Percentiles rank a stretch among this genome's conserved stretches.
Evolutionary conservation across 2,888 invertebrate genomes (phyloP).

Genomic region (Thymelicus acteon): DNA sequence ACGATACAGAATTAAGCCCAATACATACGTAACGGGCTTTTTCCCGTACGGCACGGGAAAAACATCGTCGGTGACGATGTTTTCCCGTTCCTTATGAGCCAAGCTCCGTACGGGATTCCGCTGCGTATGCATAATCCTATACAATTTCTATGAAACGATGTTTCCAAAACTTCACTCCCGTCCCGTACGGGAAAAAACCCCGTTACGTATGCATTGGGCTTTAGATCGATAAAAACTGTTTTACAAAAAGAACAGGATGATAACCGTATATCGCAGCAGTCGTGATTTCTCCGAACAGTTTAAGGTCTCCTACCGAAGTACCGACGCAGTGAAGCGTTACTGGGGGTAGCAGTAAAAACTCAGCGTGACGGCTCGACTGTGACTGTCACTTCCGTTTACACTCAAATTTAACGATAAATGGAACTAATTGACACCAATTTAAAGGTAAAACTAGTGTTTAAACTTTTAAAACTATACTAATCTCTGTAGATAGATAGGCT

Average conservation of each 20-base stretch:
- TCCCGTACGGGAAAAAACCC: too few relatives aligned
- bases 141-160: too few relatives aligned
- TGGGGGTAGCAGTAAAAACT: conserved; percentile 71
- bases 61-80: too few relatives aligned
- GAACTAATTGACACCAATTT: conserved; percentile 16
- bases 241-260: conserved; percentile 44
- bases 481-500: not conserved
- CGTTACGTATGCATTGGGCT: too few relatives aligned
- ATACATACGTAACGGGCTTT: too few relatives aligned
- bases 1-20: conserved; percentile 14
- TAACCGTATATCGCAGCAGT: conserved; percentile 55
- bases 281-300: conserved; percentile 57
- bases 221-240: conserved; percentile 46
- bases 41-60: too few relatives aligned
- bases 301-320: conserved; percentile 51
- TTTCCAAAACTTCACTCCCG: too few relatives aligned
- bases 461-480: not conserved
- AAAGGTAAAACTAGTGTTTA: not conserved
- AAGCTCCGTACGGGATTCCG: too few relatives aligned
- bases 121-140: too few relatives aligned
- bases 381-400: conserved; percentile 47
- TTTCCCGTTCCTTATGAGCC: too few relatives aligned
- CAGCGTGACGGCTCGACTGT: conserved; percentile 61
- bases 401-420: conserved; percentile 16
- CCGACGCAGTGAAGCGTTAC: conserved; percentile 64